phyloP scores from a whole-genome alignment of 2,888 invertebrate species.

The Noctua comes region DNA sequence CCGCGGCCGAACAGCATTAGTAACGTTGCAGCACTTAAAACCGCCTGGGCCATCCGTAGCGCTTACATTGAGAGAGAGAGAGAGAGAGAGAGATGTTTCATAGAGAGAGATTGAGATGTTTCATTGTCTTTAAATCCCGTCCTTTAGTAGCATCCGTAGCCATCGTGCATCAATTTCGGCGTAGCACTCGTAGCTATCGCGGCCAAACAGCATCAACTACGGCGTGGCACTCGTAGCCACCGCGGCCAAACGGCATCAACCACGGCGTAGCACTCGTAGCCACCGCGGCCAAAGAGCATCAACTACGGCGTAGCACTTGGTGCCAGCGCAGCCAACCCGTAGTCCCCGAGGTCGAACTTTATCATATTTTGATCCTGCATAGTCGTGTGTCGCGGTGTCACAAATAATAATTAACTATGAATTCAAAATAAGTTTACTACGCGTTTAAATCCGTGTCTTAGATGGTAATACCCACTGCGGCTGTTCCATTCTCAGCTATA shows the following conservation, averaged over 20 bases:
- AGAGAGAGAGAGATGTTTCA: no score
- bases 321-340: not conserved
- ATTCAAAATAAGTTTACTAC: not conserved
- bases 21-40: not conserved
- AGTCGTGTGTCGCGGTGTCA: not conserved
- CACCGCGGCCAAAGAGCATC: no score
- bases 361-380: not conserved
- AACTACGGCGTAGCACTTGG: no score
- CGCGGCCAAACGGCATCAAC: no score
- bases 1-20: not conserved
- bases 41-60: not conserved
- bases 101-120: no score
- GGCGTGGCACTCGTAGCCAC: not conserved
- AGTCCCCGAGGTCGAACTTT: not conserved
- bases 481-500: not conserved
- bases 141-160: no score
- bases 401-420: not conserved
- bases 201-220: no score
- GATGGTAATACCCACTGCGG: not conserved
- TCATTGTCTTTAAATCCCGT: no score
- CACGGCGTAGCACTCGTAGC: no score
- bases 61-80: not conserved
- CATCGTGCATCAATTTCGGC: no score
- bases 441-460: not conserved
- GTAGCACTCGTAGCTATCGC: not conserved